Percentiles rank a stretch among this genome's conserved stretches.
These are phyloP conservation scores for Clunio marinus DNA, from an alignment of 2,888 invertebrate genomes.

Conservation along the genomic window DNA sequence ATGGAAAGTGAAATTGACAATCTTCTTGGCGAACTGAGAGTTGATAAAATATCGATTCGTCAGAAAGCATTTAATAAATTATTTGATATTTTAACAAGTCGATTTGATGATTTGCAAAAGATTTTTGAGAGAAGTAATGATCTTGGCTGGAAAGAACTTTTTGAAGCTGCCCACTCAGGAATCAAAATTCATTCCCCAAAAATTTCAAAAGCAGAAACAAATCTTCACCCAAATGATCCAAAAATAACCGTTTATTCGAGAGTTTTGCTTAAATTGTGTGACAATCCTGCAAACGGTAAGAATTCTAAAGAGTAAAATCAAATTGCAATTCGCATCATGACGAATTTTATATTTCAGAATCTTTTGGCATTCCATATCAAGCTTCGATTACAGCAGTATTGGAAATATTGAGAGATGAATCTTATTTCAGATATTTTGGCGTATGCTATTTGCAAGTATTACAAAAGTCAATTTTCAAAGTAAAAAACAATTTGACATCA, in stretches of 20 bases:
- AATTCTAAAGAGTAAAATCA: not conserved
- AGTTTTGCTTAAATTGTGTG: not conserved
- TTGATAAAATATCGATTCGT: too few relatives aligned
- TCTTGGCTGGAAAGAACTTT: not conserved
- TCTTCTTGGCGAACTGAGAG: too few relatives aligned
- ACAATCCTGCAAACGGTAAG: not conserved
- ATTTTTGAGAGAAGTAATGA: not conserved
- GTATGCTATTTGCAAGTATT: not conserved
- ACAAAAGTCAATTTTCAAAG: not conserved
- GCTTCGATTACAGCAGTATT: not conserved
- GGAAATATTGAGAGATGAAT: not conserved
- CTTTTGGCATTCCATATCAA: not conserved
- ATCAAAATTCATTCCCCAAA: not conserved
- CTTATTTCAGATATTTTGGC: not conserved
- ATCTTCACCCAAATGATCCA: not conserved
- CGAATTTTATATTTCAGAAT: not conserved
- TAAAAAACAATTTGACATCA: not conserved
- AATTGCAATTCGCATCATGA: not conserved
- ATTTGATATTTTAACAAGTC: not conserved
- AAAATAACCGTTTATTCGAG: not conserved
- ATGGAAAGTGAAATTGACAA: too few relatives aligned
- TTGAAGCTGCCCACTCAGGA: not conserved
- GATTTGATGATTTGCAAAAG: not conserved
- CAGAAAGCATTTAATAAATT: constrained; percentile 14
- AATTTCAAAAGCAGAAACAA: not conserved